A percentile compares a stretch with the other conserved stretches of the same genome.
Evolutionary conservation across 2,888 invertebrate genomes (phyloP).

Genomic region (Nomada flava): DNA sequence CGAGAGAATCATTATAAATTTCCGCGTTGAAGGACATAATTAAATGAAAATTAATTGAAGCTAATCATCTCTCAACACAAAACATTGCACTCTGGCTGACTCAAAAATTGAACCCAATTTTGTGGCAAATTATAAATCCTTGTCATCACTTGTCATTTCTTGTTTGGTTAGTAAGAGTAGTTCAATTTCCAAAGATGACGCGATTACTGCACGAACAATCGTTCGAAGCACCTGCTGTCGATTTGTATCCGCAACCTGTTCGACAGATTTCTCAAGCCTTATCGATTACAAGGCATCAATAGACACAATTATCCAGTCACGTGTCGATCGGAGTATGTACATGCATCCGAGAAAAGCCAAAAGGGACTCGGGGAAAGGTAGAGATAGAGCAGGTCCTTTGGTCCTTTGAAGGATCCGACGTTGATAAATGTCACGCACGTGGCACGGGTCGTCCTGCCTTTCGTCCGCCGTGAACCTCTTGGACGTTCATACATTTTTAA

Average conservation of each 20-base stretch:
- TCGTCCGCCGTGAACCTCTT: background rate
- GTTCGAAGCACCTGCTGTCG: slow-evolving; percentile 59
- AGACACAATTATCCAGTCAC: slow-evolving; percentile 71
- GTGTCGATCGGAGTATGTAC: slow-evolving; percentile 52
- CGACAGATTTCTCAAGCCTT: slow-evolving; percentile 57
- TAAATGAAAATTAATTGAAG: background rate
- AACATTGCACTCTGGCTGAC: background rate
- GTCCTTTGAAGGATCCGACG: slow-evolving; percentile 60
- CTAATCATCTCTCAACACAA: background rate
- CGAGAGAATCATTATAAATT: no score
- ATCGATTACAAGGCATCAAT: slow-evolving; percentile 71
- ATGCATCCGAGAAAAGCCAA: slow-evolving; percentile 25
- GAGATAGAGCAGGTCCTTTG: slow-evolving; percentile 63
- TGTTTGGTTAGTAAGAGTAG: background rate
- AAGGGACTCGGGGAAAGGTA: slow-evolving; percentile 32
- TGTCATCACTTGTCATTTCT: background rate
- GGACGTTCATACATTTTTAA: slow-evolving; percentile 3
- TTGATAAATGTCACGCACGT: slow-evolving; percentile 70
- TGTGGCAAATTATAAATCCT: background rate
- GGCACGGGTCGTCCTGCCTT: slow-evolving; percentile 45
- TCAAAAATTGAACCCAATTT: background rate
- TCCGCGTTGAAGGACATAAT: no score
- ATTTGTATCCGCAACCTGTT: slow-evolving; percentile 57
- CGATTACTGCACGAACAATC: slow-evolving; percentile 8
- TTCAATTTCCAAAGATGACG: background rate